A percentile compares a stretch with the other conserved stretches of the same genome.
These are phyloP conservation scores for Ceraclea dissimilis DNA, from an alignment of 2,888 invertebrate genomes.

Conservation along the genomic window DNA sequence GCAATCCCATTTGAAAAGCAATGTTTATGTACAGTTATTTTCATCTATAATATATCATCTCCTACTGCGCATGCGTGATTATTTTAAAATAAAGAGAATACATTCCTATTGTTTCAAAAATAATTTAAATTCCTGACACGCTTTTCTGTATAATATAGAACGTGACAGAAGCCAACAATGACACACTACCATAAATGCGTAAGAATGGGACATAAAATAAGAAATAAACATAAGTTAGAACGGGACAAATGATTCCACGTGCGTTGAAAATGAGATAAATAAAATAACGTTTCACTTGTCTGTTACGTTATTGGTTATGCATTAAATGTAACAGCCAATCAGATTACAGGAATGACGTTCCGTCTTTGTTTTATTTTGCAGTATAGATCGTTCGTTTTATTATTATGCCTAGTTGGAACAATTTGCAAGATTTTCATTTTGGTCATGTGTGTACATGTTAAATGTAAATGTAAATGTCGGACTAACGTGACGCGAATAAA, in stretches of 20 bases:
- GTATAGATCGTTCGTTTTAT: not conserved
- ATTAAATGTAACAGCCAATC: not conserved
- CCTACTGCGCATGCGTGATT: too few relatives aligned
- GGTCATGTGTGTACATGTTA: not conserved
- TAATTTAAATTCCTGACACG: conserved; percentile 15
- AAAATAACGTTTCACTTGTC: not conserved
- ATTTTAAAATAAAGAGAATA: too few relatives aligned
- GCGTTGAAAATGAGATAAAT: not conserved
- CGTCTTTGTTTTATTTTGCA: too few relatives aligned
- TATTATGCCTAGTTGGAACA: not conserved
- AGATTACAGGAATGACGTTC: not conserved
- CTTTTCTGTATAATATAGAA: conserved; percentile 7
- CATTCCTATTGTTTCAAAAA: not conserved
- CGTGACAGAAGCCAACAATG: conserved; percentile 13
- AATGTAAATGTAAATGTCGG: not conserved
- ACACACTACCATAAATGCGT: not conserved
- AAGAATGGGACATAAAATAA: not conserved
- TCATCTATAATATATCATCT: too few relatives aligned
- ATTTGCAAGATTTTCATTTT: not conserved
- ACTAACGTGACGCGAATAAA: not conserved
- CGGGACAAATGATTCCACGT: not conserved
- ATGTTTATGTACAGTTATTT: too few relatives aligned
- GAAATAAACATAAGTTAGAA: not conserved
- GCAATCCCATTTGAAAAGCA: too few relatives aligned
- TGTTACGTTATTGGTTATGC: not conserved